Base-by-base conservation (phyloP, 92 coral and sea anemone species). In the Epizoanthus ramosus region DNA sequence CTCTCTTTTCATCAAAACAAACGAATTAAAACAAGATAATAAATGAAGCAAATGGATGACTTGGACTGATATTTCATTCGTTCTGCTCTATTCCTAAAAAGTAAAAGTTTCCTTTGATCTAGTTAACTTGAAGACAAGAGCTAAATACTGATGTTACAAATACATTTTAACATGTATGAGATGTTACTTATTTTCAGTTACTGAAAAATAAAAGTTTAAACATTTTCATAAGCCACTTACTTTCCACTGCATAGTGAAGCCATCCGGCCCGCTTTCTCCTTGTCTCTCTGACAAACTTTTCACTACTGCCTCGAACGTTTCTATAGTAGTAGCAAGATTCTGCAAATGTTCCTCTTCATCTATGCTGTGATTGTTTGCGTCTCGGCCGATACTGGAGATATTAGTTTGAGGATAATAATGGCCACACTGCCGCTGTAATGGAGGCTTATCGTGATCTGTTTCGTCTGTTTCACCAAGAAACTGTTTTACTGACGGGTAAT, bases 371-470 rank as follows among this genome's bases (percentile, higher is more conserved):
- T 93, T 91, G 39, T 93, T 93, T 21, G 90, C 92, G 16, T 81
- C 93, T 35, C 83, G 94, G 23, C 88, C 92, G 66, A 93, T 83
- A 60, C 91, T 37, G 60, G 89, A 86, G 33, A 69, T 18, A 52
- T 93, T 93, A 3, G 91, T 79, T 14, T 69, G 82, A 39, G 79
- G 84, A 63, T 91, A 93, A 82, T 93, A 93, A 79, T 93, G 98
- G 12, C 98, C 98, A 73, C 94, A 91, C 79, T 93, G 95, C 17
- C 98, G 94, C 60, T 86, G 90, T 23, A 93, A 63, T 22, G 95
- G 72, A 9, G 91, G 95, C 31, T 91, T 91, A 16, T 63, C 80
- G 15, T 31, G 68, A 31, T 57, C 85, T 43, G 75, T 79, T 56
- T 84, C 71, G 37, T 74, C 79, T 3, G 68, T 58, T 57, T 83